Conservation (phyloP, 2,888 invertebrate species). For the Tridacna gigas region DNA sequence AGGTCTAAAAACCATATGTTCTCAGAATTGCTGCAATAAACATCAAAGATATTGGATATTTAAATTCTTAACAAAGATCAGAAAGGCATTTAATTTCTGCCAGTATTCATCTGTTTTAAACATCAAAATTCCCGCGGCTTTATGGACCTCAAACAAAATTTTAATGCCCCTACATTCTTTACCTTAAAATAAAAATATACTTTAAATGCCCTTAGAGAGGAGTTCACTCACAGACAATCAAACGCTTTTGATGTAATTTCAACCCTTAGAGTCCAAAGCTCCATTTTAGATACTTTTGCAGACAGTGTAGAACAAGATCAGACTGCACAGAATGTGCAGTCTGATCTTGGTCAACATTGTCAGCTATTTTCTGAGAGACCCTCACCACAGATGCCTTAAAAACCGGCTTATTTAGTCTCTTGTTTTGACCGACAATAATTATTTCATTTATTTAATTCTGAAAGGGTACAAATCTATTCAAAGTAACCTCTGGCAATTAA, state of each 20-base stretch:
- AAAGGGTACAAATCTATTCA: constrained; percentile 43
- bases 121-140: constrained; percentile 63
- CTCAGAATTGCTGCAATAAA: constrained; percentile 55
- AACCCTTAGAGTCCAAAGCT: not conserved
- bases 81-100: constrained; percentile 38
- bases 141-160: constrained; percentile 45
- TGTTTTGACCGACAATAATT: too few species aligned
- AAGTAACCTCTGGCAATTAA: constrained; percentile 49
- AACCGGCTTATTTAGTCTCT: too few species aligned
- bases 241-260: constrained; percentile 52
- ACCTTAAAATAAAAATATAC: constrained; percentile 48
- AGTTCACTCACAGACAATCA: constrained; percentile 28
- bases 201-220: constrained; percentile 52
- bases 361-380: too few species aligned
- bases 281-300: too few species aligned
- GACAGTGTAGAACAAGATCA: too few species aligned
- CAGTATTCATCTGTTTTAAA: constrained; percentile 63
- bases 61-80: constrained; percentile 59
- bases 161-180: constrained; percentile 50
- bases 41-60: constrained; percentile 62
- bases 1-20: constrained; percentile 62
- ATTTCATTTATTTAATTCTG: too few species aligned
- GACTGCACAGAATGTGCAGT: too few species aligned
- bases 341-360: too few species aligned
- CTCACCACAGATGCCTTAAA: too few species aligned